Conservation (phyloP, 2,888 invertebrate genomes). For the Amphipyra tragopoginis region DNA sequence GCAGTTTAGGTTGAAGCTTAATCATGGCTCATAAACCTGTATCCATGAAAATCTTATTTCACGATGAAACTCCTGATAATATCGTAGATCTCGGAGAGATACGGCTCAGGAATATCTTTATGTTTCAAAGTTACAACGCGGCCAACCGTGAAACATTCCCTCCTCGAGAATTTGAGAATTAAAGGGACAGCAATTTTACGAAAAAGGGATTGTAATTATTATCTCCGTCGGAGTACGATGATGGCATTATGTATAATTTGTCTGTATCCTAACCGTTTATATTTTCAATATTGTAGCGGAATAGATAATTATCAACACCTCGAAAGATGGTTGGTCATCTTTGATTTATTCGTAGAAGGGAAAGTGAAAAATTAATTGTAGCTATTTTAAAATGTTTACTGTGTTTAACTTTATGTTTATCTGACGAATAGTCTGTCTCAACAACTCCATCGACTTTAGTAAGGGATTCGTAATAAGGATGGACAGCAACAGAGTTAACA, state of each 20-base stretch:
- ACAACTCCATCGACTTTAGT: too few relatives aligned
- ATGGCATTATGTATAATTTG: conserved; percentile 27
- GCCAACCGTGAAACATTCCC: conserved; percentile 29
- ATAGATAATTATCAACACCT: conserved; percentile 24
- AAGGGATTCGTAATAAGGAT: too few relatives aligned
- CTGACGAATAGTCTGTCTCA: too few relatives aligned
- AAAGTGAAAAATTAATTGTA: background rate
- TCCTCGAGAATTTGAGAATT: conserved; percentile 25
- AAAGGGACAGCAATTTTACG: conserved; percentile 22
- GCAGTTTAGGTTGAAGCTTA: conserved; percentile 42
- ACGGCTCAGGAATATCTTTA: conserved; percentile 29
- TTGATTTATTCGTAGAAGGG: background rate
- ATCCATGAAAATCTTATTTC: conserved; percentile 44
- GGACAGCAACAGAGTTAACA: too few relatives aligned
- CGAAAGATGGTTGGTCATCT: background rate
- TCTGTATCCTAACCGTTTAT: conserved; percentile 17
- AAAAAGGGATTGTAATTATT: conserved; percentile 39
- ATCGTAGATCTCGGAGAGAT: conserved; percentile 14
- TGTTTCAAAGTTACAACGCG: conserved; percentile 31
- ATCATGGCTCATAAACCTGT: conserved; percentile 54
- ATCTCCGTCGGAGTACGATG: conserved; percentile 21
- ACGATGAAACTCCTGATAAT: conserved; percentile 40
- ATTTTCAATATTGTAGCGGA: conserved; percentile 16
- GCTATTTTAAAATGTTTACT: too few relatives aligned
- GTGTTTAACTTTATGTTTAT: too few relatives aligned